Evolutionary conservation across 2,888 invertebrate genomes (phyloP).

Genomic region (Nephrocerus scutellatus): DNA sequence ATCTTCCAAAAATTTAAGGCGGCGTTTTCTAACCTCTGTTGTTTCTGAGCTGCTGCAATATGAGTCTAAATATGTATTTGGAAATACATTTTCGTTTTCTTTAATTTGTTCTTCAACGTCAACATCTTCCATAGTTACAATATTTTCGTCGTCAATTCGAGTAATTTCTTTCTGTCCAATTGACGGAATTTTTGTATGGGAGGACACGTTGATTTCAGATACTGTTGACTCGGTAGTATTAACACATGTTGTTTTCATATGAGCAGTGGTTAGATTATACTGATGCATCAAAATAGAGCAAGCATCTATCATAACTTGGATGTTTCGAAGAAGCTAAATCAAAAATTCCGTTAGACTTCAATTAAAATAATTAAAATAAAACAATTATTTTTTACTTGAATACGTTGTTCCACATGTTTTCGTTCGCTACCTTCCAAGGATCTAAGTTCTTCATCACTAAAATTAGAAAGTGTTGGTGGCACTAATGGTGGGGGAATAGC

Average conservation of each 20-base stretch:
- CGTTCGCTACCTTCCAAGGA: constrained; percentile 86
- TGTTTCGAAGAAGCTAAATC: constrained; percentile 67
- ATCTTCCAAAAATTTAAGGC: constrained; percentile 60
- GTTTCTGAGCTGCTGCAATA: constrained; percentile 17
- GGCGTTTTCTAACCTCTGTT: constrained; percentile 62
- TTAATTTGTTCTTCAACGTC: constrained; percentile 40
- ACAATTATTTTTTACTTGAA: constrained; percentile 54
- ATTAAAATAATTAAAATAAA: neutral
- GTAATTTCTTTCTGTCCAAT: neutral
- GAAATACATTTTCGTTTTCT: constrained; percentile 14
- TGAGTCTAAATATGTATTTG: constrained; percentile 13
- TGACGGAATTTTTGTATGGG: constrained; percentile 3
- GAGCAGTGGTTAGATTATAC: constrained; percentile 67
- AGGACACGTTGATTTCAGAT: constrained; percentile 5
- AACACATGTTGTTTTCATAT: constrained; percentile 49
- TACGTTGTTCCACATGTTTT: constrained; percentile 80
- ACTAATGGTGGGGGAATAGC: constrained; percentile 65
- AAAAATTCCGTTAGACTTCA: constrained; percentile 8
- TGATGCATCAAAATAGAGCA: constrained; percentile 92
- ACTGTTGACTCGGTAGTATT: constrained; percentile 21
- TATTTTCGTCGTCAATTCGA: constrained; percentile 22
- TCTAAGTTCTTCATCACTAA: constrained; percentile 76
- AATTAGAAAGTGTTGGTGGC: constrained; percentile 63
- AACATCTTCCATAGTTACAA: constrained; percentile 44
- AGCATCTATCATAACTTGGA: constrained; percentile 85